Percentiles rank a stretch among this genome's conserved stretches.
phyloP scores from a whole-genome alignment of 2,797 vertebrate species.

The Poecilia gillii region DNA sequence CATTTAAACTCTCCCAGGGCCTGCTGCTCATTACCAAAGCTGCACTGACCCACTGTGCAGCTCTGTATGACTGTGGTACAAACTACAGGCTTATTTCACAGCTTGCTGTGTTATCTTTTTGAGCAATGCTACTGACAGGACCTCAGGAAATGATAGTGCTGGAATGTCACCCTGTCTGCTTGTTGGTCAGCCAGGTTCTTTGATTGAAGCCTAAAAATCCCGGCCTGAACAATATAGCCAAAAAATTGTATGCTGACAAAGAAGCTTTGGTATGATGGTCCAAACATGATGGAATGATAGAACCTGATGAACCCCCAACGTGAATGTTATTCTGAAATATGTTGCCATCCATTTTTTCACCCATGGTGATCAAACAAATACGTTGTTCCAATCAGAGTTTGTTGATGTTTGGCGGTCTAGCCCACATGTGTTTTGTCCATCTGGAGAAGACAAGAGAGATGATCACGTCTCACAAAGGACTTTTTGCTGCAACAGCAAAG shows the following conservation, averaged over 20 bases:
- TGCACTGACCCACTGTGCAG: slow-evolving; percentile 15
- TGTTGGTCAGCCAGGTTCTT: neutral
- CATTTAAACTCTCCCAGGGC: slow-evolving; percentile 5
- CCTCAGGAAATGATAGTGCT: neutral
- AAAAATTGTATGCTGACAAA: neutral
- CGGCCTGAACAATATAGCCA: neutral
- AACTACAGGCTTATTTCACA: slow-evolving; percentile 6
- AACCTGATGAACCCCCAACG: neutral
- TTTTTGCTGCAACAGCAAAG: neutral
- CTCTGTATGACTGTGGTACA: neutral
- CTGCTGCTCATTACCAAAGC: slow-evolving; percentile 10
- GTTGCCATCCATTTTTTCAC: neutral
- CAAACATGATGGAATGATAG: neutral
- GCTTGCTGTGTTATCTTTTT: slow-evolving; percentile 14
- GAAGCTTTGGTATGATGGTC: neutral
- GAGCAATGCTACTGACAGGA: neutral
- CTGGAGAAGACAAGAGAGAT: neutral
- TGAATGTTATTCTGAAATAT: neutral
- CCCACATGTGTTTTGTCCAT: neutral
- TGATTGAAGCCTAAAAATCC: slow-evolving; percentile 1
- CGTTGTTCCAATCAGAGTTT: neutral
- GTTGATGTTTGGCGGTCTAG: neutral
- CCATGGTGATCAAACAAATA: neutral
- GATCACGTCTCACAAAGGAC: neutral
- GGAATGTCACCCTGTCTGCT: neutral